Conservation (phyloP, 2,113 vertebrate species). For the Microcebus griseorufus region DNA sequence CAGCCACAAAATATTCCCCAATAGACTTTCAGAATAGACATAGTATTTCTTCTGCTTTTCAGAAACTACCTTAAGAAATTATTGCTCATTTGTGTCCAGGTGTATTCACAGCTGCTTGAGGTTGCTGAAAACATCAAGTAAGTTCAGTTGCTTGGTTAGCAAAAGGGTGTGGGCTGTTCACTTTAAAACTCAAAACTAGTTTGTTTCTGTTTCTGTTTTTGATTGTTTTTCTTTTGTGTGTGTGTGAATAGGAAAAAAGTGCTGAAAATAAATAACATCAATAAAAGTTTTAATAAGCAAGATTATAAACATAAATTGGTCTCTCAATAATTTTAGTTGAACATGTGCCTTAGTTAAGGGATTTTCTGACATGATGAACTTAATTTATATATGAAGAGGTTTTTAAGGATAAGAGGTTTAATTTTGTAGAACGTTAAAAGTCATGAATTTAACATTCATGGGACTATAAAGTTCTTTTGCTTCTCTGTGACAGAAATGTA, state of each 20-base stretch:
- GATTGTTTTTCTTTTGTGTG: neutral
- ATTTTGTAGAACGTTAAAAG: conserved; percentile 22
- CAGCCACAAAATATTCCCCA: neutral
- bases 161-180: neutral
- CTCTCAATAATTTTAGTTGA: neutral
- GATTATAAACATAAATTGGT: neutral
- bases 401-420: conserved; percentile 18
- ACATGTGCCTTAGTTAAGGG: neutral
- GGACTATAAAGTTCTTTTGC: neutral
- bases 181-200: neutral
- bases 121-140: neutral
- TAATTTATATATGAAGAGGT: neutral
- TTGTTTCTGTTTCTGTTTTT: neutral
- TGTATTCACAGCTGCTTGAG: neutral
- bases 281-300: neutral
- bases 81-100: neutral
- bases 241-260: neutral
- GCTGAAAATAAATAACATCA: neutral
- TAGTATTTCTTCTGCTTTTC: neutral
- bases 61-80: neutral
- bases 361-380: conserved; percentile 1
- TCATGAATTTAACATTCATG: neutral
- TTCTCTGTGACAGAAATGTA: neutral
- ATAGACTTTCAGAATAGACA: neutral
- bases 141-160: neutral